These are phyloP conservation scores for Rhynchophorus ferrugineus DNA, from an alignment of 1,140 invertebrate genomes.

Conservation along the genomic window DNA sequence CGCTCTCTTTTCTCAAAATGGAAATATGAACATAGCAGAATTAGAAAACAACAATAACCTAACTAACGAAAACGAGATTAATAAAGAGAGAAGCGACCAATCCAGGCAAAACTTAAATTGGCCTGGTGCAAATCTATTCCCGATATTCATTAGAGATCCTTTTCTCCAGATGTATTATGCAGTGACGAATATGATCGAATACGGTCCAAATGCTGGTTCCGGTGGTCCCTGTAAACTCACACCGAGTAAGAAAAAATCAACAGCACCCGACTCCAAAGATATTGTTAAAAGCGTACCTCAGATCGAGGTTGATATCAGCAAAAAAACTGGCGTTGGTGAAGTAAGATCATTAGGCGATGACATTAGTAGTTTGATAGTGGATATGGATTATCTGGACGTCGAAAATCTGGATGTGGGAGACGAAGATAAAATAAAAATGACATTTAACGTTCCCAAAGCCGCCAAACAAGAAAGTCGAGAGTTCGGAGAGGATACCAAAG, in stretches of 20 bases:
- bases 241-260: conserved; percentile 12
- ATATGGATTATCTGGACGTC: conserved; percentile 21
- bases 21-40: too few species aligned
- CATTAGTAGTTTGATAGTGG: neutral
- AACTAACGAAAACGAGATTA: too few species aligned
- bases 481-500: conserved; percentile 8
- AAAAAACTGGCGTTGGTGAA: neutral
- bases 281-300: neutral
- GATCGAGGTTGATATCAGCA: conserved; percentile 8
- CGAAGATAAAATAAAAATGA: conserved; percentile 13
- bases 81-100: too few species aligned
- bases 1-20: too few species aligned
- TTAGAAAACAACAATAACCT: too few species aligned
- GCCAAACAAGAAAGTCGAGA: conserved; percentile 7
- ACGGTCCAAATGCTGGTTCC: conserved; percentile 42
- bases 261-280: neutral
- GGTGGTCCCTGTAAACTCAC: conserved; percentile 22
- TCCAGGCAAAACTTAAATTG: conserved; percentile 31
- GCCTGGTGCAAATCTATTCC: conserved; percentile 47
- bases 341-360: neutral
- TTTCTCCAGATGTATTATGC: conserved; percentile 45
- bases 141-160: conserved; percentile 49
- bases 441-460: conserved; percentile 9
- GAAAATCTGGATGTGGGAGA: conserved; percentile 28
- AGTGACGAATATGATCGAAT: conserved; percentile 48